phyloP scores from a whole-genome alignment of 35 echinoderm and acorn worm genomes.

The Heliocidaris tuberculata region DNA sequence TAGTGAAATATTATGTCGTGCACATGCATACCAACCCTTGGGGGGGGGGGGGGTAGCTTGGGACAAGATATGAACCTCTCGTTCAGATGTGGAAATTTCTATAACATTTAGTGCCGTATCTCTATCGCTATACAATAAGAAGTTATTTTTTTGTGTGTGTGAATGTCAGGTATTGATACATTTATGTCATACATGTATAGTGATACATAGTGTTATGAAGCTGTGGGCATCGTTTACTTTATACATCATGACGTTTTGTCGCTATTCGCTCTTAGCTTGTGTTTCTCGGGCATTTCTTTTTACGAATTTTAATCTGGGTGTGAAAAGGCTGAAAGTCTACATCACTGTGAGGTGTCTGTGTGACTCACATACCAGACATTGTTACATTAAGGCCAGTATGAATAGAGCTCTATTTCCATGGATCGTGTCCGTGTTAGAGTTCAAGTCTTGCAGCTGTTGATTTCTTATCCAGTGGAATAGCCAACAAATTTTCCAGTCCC shows the following conservation, averaged over 20 bases:
- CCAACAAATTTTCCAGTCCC: neutral
- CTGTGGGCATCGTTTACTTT: no score
- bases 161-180: no score
- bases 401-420: neutral
- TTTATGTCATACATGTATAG: no score
- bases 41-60: neutral
- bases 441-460: neutral
- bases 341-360: neutral
- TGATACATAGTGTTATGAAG: no score
- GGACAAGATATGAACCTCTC: no score
- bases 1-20: neutral
- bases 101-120: no score
- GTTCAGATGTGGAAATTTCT: no score
- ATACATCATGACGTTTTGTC: no score
- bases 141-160: no score
- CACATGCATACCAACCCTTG: neutral
- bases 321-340: neutral
- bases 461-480: neutral
- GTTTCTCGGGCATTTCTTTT: no score
- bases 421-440: neutral
- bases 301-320: neutral
- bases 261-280: no score
- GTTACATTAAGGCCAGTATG: conserved; percentile 18
- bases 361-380: neutral
- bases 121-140: no score